phyloP scores from a whole-genome alignment of 2,113 vertebrate genomes.

The Rattus rattus region DNA sequence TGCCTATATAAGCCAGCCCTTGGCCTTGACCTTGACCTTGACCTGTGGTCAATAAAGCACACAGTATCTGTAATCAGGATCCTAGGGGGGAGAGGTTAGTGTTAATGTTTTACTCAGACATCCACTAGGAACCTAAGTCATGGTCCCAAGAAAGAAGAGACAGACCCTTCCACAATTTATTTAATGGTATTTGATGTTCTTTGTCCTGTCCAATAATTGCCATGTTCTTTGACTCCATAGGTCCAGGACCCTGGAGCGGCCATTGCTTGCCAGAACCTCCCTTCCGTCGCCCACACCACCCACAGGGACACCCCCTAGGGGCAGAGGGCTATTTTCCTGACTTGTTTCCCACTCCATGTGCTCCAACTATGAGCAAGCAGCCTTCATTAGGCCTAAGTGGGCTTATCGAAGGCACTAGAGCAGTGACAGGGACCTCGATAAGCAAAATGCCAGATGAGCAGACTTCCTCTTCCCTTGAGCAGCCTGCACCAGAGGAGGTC shows the following conservation, averaged over 20 bases:
- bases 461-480: background rate
- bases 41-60: no score
- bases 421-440: rapidly evolving
- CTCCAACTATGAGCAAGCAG: background rate
- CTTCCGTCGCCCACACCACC: constrained; percentile 23
- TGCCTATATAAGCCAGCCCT: rapidly evolving
- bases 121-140: background rate
- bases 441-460: background rate
- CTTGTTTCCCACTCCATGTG: background rate
- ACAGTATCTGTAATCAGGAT: rapidly evolving
- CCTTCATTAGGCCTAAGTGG: background rate
- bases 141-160: rapidly evolving
- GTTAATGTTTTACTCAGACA: background rate
- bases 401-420: background rate
- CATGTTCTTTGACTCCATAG: background rate
- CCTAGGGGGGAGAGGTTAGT: rapidly evolving
- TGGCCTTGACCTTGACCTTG: background rate
- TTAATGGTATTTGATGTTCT: rapidly evolving
- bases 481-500: background rate
- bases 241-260: constrained; percentile 69
- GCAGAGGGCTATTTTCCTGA: constrained; percentile 60
- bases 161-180: rapidly evolving
- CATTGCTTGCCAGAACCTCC: constrained; percentile 78
- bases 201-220: background rate
- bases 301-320: background rate